Evolutionary conservation across 2,888 invertebrate species (phyloP).

Genomic region (Parnassius glacialis): DNA sequence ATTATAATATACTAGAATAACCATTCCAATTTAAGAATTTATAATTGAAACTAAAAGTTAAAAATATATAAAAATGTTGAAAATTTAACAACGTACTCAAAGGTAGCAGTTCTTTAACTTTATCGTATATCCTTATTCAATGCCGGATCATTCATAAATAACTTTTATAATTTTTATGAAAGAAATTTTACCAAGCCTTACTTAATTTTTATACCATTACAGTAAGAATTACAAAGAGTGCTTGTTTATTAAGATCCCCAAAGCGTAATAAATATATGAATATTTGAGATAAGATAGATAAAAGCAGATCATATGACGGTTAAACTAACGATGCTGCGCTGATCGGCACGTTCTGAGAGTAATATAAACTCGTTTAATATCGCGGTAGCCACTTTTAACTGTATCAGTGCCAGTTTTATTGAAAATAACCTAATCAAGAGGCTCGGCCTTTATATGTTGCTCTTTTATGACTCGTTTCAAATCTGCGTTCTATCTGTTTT

Average conservation of each 20-base stretch:
- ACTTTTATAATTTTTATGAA: too few species aligned
- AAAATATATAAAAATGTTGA: too few species aligned
- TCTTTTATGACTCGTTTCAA: conserved; percentile 23
- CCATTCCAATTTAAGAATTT: too few species aligned
- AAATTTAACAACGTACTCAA: too few species aligned
- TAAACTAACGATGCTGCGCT: conserved; percentile 48
- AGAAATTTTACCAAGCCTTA: too few species aligned
- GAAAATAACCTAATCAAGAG: conserved; percentile 43
- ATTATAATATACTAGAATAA: too few species aligned
- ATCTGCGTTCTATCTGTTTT: conserved; percentile 19
- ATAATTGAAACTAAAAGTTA: too few species aligned
- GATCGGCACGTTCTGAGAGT: conserved; percentile 35
- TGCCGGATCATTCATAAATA: too few species aligned
- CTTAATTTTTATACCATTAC: too few species aligned
- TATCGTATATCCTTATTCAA: too few species aligned
- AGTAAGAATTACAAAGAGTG: too few species aligned
- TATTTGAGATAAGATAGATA: conserved; percentile 43
- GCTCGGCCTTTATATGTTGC: conserved; percentile 16
- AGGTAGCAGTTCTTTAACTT: too few species aligned
- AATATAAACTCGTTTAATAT: conserved; percentile 46
- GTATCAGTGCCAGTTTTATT: conserved; percentile 46
- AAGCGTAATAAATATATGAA: conserved; percentile 14
- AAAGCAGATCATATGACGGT: conserved; percentile 62
- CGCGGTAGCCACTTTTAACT: conserved; percentile 39
- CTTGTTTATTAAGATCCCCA: conserved; percentile 10